Conservation (phyloP, 1,140 invertebrate genomes). For the Nymphalis io region DNA sequence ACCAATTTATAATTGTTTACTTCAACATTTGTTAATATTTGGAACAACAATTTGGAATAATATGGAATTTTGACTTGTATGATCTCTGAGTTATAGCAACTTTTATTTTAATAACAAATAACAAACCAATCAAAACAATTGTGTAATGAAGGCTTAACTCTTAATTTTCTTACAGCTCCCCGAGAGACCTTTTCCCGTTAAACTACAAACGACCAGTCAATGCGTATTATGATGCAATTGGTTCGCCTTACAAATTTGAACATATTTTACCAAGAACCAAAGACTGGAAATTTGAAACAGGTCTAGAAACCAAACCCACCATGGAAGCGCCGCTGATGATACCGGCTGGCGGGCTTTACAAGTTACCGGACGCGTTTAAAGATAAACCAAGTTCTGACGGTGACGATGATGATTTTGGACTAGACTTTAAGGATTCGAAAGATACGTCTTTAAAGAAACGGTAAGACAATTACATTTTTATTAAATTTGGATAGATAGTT, state of each 20-base stretch:
- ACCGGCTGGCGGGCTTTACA: constrained; percentile 65
- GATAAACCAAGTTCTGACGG: constrained; percentile 49
- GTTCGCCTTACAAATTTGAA: constrained; percentile 58
- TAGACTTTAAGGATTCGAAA: constrained; percentile 51
- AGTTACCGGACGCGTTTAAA: constrained; percentile 53
- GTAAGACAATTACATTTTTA: constrained; percentile 37
- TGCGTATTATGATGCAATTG: constrained; percentile 35
- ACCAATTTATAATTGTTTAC: background rate
- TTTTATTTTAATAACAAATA: no score
- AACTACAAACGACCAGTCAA: constrained; percentile 44
- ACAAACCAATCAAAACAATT: background rate
- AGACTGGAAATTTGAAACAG: constrained; percentile 40
- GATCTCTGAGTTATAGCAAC: no score
- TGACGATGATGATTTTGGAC: constrained; percentile 50
- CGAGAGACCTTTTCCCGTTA: constrained; percentile 47
- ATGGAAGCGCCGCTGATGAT: constrained; percentile 52
- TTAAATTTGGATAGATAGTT: background rate
- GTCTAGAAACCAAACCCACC: constrained; percentile 57
- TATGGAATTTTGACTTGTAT: no score
- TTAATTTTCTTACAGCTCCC: constrained; percentile 40
- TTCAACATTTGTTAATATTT: background rate
- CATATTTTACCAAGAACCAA: constrained; percentile 36
- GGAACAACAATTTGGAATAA: no score
- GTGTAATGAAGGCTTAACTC: background rate
- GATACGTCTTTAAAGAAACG: constrained; percentile 51